Conservation (phyloP, 2,888 invertebrate genomes). For the Tribolium freemani region DNA sequence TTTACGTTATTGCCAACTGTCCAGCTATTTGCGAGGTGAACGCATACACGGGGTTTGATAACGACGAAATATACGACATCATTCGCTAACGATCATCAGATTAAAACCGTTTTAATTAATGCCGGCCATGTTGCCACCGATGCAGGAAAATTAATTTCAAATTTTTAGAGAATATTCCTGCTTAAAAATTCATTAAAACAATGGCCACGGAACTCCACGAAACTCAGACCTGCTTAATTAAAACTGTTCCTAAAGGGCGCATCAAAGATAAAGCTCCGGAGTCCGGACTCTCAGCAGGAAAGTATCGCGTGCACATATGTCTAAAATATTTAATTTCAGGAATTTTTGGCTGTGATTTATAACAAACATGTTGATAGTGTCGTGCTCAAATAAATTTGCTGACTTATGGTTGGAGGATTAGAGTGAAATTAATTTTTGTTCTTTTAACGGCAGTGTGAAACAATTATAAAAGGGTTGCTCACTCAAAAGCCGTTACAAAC, state of each 20-base stretch:
- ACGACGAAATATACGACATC: conserved; percentile 52
- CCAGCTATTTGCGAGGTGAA: conserved; percentile 23
- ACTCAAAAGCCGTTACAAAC: not conserved
- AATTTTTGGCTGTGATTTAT: conserved; percentile 1
- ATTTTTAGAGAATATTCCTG: conserved; percentile 31
- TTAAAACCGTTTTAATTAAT: conserved; percentile 51
- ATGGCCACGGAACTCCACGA: conserved; percentile 26
- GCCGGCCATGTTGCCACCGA: conserved; percentile 33
- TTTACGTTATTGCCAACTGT: conserved; percentile 45
- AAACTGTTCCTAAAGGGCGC: conserved; percentile 37
- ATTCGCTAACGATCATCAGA: conserved; percentile 55
- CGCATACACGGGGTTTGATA: conserved; percentile 45
- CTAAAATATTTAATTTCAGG: conserved; percentile 13
- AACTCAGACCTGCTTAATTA: conserved; percentile 27
- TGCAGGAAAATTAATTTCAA: not conserved
- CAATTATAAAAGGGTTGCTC: too few species aligned
- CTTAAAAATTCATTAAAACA: conserved; percentile 45
- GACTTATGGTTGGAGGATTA: not conserved
- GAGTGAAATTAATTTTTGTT: not conserved
- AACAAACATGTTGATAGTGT: conserved; percentile 12
- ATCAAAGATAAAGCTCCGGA: conserved; percentile 26
- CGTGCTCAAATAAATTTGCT: conserved; percentile 10
- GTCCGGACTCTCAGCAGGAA: conserved; percentile 5
- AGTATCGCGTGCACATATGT: conserved; percentile 34
- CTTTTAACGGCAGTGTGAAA: not conserved